Base-by-base conservation (phyloP, 2,888 invertebrate genomes). In the Apoda limacodes region DNA sequence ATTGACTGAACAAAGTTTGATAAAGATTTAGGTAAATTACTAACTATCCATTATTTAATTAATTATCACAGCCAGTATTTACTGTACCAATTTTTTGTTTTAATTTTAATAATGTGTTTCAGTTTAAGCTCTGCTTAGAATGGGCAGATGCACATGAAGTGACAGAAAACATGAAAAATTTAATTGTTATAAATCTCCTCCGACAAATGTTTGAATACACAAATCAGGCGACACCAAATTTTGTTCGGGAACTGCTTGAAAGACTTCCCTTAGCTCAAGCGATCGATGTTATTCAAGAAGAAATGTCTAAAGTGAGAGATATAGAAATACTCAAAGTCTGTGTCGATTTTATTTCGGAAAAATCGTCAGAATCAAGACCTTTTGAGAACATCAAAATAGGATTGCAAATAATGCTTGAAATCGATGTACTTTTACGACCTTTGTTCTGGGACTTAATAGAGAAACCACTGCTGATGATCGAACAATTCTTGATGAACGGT, bases 401-500 rank as follows among this genome's bases (percentile, higher is more conserved):
- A 9, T 56, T 90, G n/a, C 84, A 85, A 50, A 87, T 91, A 35
- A 80, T 91, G 55, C 68, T 84, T 1, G 82, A 84, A 47, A 78
- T 91, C 30, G 82, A 84, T 4, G 32, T 50, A 0, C 71, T 67
- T 24, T 83, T 88, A 52, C 82, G 85, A 30, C 64, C 75, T 10
- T 67, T 84, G 20, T 84, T 89, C 37, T 85, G 88, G 80, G 82
- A 85, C 42, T 58, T 91, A 12, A 81, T 89, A 11, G 83, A 84
- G 25, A 83, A 83, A 40, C 95, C 95, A 0, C 57, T 91, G 22
- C 65, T 90, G 3, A 88, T 95, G 52, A 75, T 95, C 5, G 95
- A 95, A 55, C 92, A 93, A 56, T 82, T 93, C 30, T 61, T 95
- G 7, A 94, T 95, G 93, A 94, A 95, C 55, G 88, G 87, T 0